Conservation (phyloP, 2,797 vertebrate species). For the Coilia nasus region DNA sequence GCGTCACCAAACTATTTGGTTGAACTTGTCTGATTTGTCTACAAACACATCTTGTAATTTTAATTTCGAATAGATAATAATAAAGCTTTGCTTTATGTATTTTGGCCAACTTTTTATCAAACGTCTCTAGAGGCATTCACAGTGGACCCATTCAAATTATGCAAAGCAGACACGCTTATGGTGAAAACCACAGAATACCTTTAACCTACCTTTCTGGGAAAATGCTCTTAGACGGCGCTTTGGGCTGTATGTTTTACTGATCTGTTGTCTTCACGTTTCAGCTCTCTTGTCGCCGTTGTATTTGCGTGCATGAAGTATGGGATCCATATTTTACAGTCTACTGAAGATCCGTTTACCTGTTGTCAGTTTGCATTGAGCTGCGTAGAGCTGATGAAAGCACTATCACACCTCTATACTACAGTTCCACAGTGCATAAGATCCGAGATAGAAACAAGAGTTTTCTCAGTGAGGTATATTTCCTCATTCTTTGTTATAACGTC, state of each 20-base stretch:
- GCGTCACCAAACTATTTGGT: neutral
- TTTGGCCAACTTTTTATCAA: neutral
- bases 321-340: too few relatives aligned
- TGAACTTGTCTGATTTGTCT: neutral
- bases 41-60: neutral
- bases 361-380: too few relatives aligned
- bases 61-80: neutral
- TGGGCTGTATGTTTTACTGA: neutral
- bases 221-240: neutral
- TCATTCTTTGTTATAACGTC: neutral
- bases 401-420: too few relatives aligned
- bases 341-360: too few relatives aligned
- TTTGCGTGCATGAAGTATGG: too few relatives aligned
- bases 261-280: too few relatives aligned
- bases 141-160: constrained; percentile 40
- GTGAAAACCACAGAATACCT: neutral
- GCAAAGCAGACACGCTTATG: constrained; percentile 27
- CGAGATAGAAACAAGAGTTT: neutral
- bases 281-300: too few relatives aligned
- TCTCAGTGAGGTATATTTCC: neutral
- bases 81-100: neutral
- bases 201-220: neutral
- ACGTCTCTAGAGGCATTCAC: neutral
- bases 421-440: neutral
- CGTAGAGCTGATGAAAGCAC: too few relatives aligned